Evolutionary conservation across 2,113 vertebrate species (phyloP), one percentile per base, ranked within the genome.

Genomic region (Elephas maximus): DNA sequence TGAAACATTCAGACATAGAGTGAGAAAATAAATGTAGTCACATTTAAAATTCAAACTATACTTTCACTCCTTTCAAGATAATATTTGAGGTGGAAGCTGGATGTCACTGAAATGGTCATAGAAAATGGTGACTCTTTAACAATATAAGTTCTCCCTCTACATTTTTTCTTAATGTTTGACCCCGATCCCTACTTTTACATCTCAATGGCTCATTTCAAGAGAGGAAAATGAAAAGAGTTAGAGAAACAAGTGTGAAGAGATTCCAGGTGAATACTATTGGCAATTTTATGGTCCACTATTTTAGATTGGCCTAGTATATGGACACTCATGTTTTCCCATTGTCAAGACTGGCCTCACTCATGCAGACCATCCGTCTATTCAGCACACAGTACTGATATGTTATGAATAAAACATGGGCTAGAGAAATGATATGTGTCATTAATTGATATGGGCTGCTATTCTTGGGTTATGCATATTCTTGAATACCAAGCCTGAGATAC

Each of bases 1-100:
- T 11, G 2, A 69, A 91, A 71, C 4, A 79, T 44, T 93, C 33
- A 85, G 18, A 20, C 37, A 73, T 37, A 87, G 9, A 80, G 4
- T 89, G 24, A 81, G 67, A 71, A 95, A 96, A 62, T 24, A 81
- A 90, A 93, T 67, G 20, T 51, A 76, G 20, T 53, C 17, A 62
- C 23, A 91, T 69, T 88, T 91, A 60, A 76, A 84, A 71, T 85
- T 51, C 44, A 81, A 71, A 44, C 6, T 62, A 2, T 0, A 71
- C 5, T 45, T 12, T 51, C 17, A 1, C 2, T 80, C 48, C 10
- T 8, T 74, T 53, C 15, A 83, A 37, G n/a, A 78, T 77, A 37
- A 4, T 37, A 4, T 83, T 73, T 78, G 11, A 10, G 21, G 1
- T 85, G 44, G 10, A 23, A 69, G 21, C 30, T 37, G 23, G 8